Evolutionary conservation across 2,888 invertebrate genomes (phyloP).

Genomic region (Parascotia fuliginaria): DNA sequence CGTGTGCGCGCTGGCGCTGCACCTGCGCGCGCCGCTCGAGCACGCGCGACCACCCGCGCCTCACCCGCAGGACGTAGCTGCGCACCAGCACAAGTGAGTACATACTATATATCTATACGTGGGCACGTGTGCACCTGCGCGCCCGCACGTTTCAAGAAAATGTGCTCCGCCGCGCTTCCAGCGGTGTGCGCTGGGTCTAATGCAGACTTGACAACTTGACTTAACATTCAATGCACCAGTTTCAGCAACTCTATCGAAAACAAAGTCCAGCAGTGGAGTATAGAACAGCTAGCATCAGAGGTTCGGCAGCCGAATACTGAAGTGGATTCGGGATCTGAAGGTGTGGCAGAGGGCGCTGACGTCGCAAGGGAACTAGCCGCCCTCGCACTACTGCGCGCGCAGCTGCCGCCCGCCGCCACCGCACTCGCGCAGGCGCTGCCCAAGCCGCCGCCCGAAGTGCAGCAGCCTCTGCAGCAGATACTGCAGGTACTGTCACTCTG

Average conservation of each 20-base stretch:
- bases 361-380: slow-evolving; percentile 75
- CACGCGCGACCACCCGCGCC: too few species aligned
- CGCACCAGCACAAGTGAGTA: too few species aligned
- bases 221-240: too few species aligned
- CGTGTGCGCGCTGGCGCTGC: too few species aligned
- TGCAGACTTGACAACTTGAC: too few species aligned
- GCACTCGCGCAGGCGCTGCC: slow-evolving; percentile 59
- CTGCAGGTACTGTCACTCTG: slow-evolving; percentile 28
- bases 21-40: too few species aligned
- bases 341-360: slow-evolving; percentile 75
- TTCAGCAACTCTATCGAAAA: slow-evolving; percentile 10
- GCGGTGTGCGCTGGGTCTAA: too few species aligned
- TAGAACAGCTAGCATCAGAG: slow-evolving; percentile 13
- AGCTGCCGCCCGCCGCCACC: slow-evolving; percentile 53
- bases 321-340: slow-evolving; percentile 52
- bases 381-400: slow-evolving; percentile 65
- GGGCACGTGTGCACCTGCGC: too few species aligned
- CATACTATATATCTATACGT: too few species aligned
- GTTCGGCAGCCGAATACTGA: slow-evolving; percentile 22
- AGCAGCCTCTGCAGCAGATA: slow-evolving; percentile 61
- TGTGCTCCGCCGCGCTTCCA: too few species aligned
- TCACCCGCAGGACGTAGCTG: too few species aligned
- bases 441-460: slow-evolving; percentile 49
- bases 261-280: slow-evolving; percentile 18
- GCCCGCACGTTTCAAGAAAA: too few species aligned